Conservation (phyloP, 1,140 invertebrate species). For the Lasioglossum albipes region DNA sequence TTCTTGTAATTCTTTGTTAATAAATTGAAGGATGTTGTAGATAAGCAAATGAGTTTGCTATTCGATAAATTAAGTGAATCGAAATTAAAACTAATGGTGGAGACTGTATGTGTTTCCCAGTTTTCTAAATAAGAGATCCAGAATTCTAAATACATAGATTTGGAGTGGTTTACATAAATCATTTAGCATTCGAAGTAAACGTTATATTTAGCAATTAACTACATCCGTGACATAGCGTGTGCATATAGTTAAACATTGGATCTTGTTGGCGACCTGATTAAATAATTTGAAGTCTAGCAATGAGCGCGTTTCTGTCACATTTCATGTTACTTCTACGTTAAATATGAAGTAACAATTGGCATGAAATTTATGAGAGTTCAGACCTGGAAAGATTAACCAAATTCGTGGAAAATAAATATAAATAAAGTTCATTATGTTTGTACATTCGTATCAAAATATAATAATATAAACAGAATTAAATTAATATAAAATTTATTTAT, state of each 20-base stretch:
- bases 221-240: not conserved
- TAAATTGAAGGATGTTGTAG: too few species aligned
- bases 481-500: too few species aligned
- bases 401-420: not conserved
- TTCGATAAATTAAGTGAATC: too few species aligned
- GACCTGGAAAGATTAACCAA: not conserved
- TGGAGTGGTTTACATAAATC: not conserved
- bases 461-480: too few species aligned
- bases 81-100: too few species aligned
- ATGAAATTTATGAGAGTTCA: not conserved
- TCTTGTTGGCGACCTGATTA: not conserved
- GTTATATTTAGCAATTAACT: slow-evolving; percentile 2
- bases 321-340: not conserved
- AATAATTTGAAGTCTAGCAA: not conserved
- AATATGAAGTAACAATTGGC: not conserved
- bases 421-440: not conserved
- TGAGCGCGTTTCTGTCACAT: not conserved
- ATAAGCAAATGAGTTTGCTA: too few species aligned
- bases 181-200: not conserved
- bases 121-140: too few species aligned
- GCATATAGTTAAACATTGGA: not conserved
- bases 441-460: too few species aligned
- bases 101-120: not conserved
- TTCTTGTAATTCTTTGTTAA: too few species aligned
- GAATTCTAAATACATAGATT: too few species aligned